Percentiles rank a stretch among this genome's conserved stretches.
Conservation (phyloP, 2,888 invertebrate genomes). For the Himalopsyche tibetana region DNA sequence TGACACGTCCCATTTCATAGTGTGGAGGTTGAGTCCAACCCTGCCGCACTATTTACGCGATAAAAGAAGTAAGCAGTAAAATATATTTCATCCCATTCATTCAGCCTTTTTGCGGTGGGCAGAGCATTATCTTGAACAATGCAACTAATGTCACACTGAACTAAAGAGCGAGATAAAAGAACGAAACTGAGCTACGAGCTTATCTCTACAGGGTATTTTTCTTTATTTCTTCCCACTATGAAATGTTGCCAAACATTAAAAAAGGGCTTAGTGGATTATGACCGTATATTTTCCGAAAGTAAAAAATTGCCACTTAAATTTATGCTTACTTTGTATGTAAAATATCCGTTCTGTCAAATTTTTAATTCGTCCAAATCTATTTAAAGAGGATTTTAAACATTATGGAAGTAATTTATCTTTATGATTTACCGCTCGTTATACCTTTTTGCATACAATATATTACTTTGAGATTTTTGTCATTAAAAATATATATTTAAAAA, state of each 20-base stretch:
- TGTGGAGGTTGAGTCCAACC: neutral
- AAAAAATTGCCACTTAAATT: neutral
- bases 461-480: too few relatives aligned
- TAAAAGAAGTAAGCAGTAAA: constrained; percentile 5
- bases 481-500: too few relatives aligned
- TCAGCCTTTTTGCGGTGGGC: neutral
- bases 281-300: constrained; percentile 6
- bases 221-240: neutral
- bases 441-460: too few relatives aligned
- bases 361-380: neutral
- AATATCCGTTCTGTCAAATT: neutral
- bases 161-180: constrained; percentile 26
- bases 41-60: neutral
- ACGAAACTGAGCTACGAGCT: neutral
- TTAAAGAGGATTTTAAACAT: neutral
- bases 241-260: constrained; percentile 33
- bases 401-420: too few relatives aligned
- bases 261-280: constrained; percentile 22
- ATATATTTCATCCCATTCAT: constrained; percentile 26
- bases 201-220: neutral
- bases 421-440: too few relatives aligned
- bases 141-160: constrained; percentile 19
- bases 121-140: constrained; percentile 22
- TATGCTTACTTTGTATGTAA: constrained; percentile 9
- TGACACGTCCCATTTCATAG: constrained; percentile 13